These are phyloP conservation scores for Rhodeus uyekii DNA, from an alignment of 2,797 vertebrate genomes.

Conservation along the genomic window DNA sequence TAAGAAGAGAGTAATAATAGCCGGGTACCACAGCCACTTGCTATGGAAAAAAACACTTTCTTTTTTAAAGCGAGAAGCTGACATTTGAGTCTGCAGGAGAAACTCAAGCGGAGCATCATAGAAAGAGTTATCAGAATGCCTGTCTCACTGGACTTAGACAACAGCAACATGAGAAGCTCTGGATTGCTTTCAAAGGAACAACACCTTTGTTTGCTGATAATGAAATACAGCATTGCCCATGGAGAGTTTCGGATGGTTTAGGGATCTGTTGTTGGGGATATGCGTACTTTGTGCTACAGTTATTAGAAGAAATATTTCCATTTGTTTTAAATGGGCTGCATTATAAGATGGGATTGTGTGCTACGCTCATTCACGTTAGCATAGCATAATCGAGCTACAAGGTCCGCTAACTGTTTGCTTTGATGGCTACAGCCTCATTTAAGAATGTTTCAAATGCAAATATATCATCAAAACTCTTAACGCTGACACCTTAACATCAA, in stretches of 20 bases:
- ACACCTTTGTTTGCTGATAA: slow-evolving; percentile 56
- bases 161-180: slow-evolving; percentile 47
- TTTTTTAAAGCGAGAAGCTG: slow-evolving; percentile 71
- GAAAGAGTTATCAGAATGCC: slow-evolving; percentile 72
- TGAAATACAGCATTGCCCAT: slow-evolving; percentile 39
- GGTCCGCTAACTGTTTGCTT: slow-evolving; percentile 1
- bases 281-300: slow-evolving; percentile 24
- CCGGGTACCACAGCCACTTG: slow-evolving; percentile 71
- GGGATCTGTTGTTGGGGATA: slow-evolving; percentile 17
- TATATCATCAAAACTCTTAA: neutral
- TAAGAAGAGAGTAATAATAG: slow-evolving; percentile 83
- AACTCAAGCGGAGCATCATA: slow-evolving; percentile 73
- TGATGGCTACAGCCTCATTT: slow-evolving; percentile 1
- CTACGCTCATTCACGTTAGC: slow-evolving; percentile 14
- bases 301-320: neutral
- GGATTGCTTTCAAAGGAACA: slow-evolving; percentile 45
- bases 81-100: slow-evolving; percentile 78
- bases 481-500: neutral
- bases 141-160: slow-evolving; percentile 66
- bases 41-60: slow-evolving; percentile 71
- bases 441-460: neutral
- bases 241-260: slow-evolving; percentile 12
- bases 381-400: slow-evolving; percentile 7
- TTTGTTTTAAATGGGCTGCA: neutral
- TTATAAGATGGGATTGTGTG: neutral